Conservation (phyloP, 1,140 invertebrate species). For the Drosophila kanapiae region DNA sequence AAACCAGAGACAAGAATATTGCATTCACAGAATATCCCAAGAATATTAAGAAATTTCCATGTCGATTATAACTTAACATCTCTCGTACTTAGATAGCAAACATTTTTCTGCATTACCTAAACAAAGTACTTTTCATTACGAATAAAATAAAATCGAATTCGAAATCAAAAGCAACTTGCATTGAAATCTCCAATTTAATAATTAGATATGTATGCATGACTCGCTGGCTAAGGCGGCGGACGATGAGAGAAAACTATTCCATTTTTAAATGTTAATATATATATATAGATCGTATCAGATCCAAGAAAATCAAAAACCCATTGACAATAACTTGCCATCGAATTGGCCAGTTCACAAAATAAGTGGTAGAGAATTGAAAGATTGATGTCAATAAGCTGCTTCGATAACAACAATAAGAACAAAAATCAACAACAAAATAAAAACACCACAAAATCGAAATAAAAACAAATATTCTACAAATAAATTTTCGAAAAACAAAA, state of each 20-base stretch:
- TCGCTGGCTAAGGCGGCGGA: slow-evolving; percentile 9
- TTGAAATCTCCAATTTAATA: slow-evolving; percentile 67
- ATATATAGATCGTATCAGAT: slow-evolving; percentile 26
- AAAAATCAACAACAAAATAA: slow-evolving; percentile 53
- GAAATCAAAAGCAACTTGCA: slow-evolving; percentile 51
- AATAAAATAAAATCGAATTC: slow-evolving; percentile 31
- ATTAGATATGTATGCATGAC: slow-evolving; percentile 56
- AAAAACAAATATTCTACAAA: slow-evolving; percentile 67
- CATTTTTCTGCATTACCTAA: slow-evolving; percentile 74
- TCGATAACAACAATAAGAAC: slow-evolving; percentile 48
- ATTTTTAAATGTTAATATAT: slow-evolving; percentile 57
- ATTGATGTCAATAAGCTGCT: slow-evolving; percentile 81
- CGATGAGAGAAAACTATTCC: slow-evolving; percentile 46
- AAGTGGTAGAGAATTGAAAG: slow-evolving; percentile 69
- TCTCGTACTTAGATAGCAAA: slow-evolving; percentile 80
- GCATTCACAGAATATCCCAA: slow-evolving; percentile 62
- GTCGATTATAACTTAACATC: slow-evolving; percentile 76
- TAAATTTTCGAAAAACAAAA: slow-evolving; percentile 68
- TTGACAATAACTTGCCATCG: slow-evolving; percentile 46
- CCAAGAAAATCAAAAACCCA: slow-evolving; percentile 25
- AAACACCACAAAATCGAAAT: slow-evolving; percentile 20
- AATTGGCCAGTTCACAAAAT: slow-evolving; percentile 21
- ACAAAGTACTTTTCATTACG: slow-evolving; percentile 54
- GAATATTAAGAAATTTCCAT: slow-evolving; percentile 63
- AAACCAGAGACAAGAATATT: slow-evolving; percentile 41